Evolutionary conservation across 2,113 vertebrate species (phyloP).

Genomic region (Campylomormyrus tamandua): DNA sequence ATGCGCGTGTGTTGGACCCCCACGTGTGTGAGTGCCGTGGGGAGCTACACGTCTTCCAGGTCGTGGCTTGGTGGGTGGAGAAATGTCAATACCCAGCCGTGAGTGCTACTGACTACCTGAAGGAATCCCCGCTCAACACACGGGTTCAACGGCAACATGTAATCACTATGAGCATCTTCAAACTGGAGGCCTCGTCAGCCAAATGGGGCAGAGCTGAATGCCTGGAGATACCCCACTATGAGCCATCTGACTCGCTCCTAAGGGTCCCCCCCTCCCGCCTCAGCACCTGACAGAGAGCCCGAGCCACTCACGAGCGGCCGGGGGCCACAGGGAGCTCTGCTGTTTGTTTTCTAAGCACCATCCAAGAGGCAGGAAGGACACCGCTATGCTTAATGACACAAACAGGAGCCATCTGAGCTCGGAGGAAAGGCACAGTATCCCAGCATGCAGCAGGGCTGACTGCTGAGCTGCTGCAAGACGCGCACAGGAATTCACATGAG

Average conservation of each 20-base stretch:
- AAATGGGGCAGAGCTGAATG: background rate
- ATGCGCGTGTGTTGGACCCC: background rate
- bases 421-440: background rate
- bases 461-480: background rate
- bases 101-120: background rate
- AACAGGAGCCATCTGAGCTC: slow-evolving; percentile 3
- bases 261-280: background rate
- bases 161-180: background rate
- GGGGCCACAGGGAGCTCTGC: background rate
- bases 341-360: background rate
- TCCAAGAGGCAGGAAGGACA: background rate
- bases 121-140: background rate
- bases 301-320: background rate
- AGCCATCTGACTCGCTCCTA: background rate
- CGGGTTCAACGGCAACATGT: background rate
- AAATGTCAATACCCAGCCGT: no score
- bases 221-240: background rate
- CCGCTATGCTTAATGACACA: slow-evolving; percentile 5
- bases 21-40: background rate
- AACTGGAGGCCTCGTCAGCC: background rate
- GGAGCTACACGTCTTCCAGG: background rate
- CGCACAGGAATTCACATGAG: background rate
- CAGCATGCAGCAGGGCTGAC: background rate
- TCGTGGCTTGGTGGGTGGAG: background rate
- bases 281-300: background rate